Conservation (phyloP, 2,797 vertebrate species). For the Enteromius paludinosus region DNA sequence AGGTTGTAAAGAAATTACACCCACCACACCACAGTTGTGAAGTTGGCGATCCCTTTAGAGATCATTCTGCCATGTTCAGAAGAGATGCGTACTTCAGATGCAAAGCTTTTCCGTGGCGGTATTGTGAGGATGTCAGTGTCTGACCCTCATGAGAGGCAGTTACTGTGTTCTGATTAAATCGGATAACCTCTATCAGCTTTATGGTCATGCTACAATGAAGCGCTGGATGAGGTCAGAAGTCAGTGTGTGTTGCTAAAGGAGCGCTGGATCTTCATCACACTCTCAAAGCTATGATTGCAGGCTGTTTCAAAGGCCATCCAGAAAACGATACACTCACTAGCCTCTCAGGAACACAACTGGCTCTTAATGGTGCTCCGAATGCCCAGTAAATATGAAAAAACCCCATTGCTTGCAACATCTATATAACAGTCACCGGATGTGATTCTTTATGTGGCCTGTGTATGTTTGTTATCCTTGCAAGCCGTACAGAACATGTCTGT, state of each 20-base stretch:
- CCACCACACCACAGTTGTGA: background rate
- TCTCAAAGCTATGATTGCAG: constrained; percentile 23
- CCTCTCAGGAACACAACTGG: background rate
- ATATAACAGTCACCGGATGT: background rate
- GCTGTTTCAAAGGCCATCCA: constrained; percentile 11
- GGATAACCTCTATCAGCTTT: constrained; percentile 39
- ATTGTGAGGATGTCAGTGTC: constrained; percentile 1
- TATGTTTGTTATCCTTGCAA: background rate
- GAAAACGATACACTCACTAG: constrained; percentile 10
- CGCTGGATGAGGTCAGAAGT: constrained; percentile 28
- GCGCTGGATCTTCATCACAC: constrained; percentile 18
- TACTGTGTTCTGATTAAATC: constrained; percentile 29
- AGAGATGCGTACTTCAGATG: constrained; percentile 17
- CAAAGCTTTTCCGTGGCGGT: background rate
- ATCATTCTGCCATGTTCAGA: constrained; percentile 1
- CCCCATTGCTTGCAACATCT: background rate
- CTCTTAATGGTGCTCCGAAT: constrained; percentile 9
- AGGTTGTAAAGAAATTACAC: constrained; percentile 30
- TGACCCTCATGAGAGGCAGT: constrained; percentile 11
- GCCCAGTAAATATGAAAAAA: constrained; percentile 8
- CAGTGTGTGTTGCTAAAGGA: constrained; percentile 18
- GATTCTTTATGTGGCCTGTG: background rate
- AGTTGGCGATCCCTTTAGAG: constrained; percentile 3
- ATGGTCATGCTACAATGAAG: constrained; percentile 33
- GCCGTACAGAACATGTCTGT: background rate